Base-by-base conservation (phyloP, 2,797 vertebrate species). In the Sebastiscus albofasciatus region DNA sequence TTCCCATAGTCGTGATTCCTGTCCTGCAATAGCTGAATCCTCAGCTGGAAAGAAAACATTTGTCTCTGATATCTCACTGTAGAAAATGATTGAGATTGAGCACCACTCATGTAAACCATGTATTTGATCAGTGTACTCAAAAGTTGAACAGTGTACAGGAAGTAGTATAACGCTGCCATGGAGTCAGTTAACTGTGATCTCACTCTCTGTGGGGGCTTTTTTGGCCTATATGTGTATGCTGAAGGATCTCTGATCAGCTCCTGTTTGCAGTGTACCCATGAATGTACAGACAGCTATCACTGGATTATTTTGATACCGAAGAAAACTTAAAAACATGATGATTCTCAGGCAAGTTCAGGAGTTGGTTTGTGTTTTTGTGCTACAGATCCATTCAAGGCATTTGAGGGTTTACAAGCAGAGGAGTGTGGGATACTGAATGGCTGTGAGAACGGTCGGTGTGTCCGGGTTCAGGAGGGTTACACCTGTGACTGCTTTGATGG, bases 401-500 rank as follows among this genome's bases (percentile, higher is more conserved):
- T 99, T 67, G 97, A 99, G 87, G 98, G 98, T 46, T 80, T 99
- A 27, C 96, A 94, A 81, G 97, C 98, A 0, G 98, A 99, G 78
- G 98, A 99, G 77, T 99, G 98, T n/a, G 98, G 98, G 9, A 97
- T 99, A 83, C 95, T 99, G 75, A 99, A 97, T 1, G 98, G 98
- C 33, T 99, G 98, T 88, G 98, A 99, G 87, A 99, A 99, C 0
- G 98, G 98, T 0, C 96, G 97, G 6, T 99, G 98, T 12, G 98
- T 99, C 7, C 94, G 98, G 24, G 97, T 99, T 18, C 97, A 97
- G 85, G 97, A 99, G 77, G 98, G 98, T 3, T 99, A 98, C 86
- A 99, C 98, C 52, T 99, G 98, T 2, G 97, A 99, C 88, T 99
- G 98, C 95, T 99, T 99, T 33, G 97, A 98, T 0, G 98, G 98